phyloP scores from a whole-genome alignment of 2,888 invertebrate genomes.

The Diloba caeruleocephala region DNA sequence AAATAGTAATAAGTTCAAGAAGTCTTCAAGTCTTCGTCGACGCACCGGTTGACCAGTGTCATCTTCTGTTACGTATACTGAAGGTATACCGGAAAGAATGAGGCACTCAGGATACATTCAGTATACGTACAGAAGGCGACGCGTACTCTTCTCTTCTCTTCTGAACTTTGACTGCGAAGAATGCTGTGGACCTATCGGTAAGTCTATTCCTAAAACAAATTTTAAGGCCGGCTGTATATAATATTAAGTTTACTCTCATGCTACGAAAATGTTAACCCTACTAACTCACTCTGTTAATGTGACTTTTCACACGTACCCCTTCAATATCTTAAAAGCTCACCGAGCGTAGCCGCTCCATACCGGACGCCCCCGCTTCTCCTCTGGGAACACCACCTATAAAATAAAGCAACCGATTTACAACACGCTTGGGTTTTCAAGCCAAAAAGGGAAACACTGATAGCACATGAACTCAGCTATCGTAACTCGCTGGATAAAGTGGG shows the following conservation, averaged over 20 bases:
- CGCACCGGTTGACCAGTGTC: conserved; percentile 91
- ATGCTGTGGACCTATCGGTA: conserved; percentile 50
- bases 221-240: conserved; percentile 23
- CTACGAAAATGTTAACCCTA: conserved; percentile 46
- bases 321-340: conserved; percentile 84
- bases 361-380: conserved; percentile 69
- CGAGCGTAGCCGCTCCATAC: conserved; percentile 68
- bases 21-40: conserved; percentile 51
- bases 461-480: conserved; percentile 74
- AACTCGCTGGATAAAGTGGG: conserved; percentile 63
- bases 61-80: conserved; percentile 99
- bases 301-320: conserved; percentile 70
- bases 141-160: conserved; percentile 89
- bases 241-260: conserved; percentile 33
- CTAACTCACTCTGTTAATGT: conserved; percentile 66
- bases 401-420: conserved; percentile 88
- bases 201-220: conserved; percentile 29
- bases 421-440: conserved; percentile 80
- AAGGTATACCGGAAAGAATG: conserved; percentile 99
- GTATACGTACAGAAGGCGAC: conserved; percentile 99
- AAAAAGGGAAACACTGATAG: conserved; percentile 83
- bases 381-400: conserved; percentile 85
- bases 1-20: conserved; percentile 40
- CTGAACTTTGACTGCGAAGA: conserved; percentile 59
- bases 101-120: conserved; percentile 99